phyloP scores from a whole-genome alignment of 1,140 invertebrate genomes.

The Diorhabda elongata region DNA sequence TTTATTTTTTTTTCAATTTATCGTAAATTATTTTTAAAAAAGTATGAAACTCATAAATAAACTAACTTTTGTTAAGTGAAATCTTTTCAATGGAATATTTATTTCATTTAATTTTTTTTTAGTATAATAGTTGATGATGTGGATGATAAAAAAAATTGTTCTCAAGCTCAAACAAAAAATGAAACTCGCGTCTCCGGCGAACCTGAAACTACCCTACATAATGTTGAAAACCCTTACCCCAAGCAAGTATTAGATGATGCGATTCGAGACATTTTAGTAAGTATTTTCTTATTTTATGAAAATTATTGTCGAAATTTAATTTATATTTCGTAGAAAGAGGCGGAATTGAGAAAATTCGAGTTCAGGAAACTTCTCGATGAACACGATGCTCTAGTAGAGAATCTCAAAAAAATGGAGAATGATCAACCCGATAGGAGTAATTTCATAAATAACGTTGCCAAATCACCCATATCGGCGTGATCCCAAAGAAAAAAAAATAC shows the following conservation, averaged over 20 bases:
- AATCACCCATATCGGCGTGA: conserved; percentile 21
- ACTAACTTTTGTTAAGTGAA: too few species aligned
- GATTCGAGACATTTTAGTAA: conserved; percentile 33
- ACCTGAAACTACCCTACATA: conserved; percentile 1
- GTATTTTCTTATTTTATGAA: background rate
- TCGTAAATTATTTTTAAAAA: too few species aligned
- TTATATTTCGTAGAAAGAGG: conserved; percentile 38
- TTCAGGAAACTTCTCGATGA: conserved; percentile 44
- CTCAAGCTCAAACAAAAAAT: conserved; percentile 19
- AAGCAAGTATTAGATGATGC: conserved; percentile 6
- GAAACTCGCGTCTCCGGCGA: background rate
- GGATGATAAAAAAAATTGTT: conserved; percentile 21
- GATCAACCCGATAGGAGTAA: conserved; percentile 20
- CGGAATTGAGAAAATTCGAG: conserved; percentile 37
- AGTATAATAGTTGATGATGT: conserved; percentile 39
- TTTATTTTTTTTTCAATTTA: too few species aligned
- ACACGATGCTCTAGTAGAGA: conserved; percentile 39
- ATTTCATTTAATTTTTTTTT: conserved; percentile 16
- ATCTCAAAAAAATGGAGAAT: conserved; percentile 42
- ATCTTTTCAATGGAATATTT: background rate
- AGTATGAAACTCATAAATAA: too few species aligned
- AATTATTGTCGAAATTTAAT: conserved; percentile 1
- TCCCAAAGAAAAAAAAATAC: too few species aligned
- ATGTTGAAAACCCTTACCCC: conserved; percentile 4
- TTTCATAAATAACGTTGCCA: conserved; percentile 13